phyloP scores from a whole-genome alignment of 2,888 invertebrate genomes.

The Molorchus minor region DNA sequence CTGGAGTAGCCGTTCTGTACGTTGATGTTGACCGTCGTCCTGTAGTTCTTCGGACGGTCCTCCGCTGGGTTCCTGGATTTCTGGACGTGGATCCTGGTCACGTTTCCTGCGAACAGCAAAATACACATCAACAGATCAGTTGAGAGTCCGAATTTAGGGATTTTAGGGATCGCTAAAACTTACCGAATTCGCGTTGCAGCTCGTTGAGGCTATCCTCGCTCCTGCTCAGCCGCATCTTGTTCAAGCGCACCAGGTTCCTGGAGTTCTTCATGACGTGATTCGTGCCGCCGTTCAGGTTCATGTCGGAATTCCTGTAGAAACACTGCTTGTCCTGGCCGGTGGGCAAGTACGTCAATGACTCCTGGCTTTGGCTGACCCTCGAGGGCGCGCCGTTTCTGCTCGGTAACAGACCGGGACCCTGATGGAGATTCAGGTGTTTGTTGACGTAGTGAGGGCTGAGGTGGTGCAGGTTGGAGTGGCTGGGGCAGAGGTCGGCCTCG shows the following conservation, averaged over 20 bases:
- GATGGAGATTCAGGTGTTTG: conserved; percentile 50
- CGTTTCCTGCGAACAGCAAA: conserved; percentile 16
- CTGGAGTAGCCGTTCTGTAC: conserved; percentile 28
- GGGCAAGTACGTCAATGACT: conserved; percentile 32
- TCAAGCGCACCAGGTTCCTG: conserved; percentile 49
- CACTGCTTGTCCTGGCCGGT: conserved; percentile 25
- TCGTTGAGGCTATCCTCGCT: conserved; percentile 59
- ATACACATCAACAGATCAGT: too few relatives aligned
- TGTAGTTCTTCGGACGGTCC: conserved; percentile 20
- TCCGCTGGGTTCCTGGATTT: conserved; percentile 31
- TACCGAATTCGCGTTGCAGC: conserved; percentile 47
- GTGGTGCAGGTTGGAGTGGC: conserved; percentile 54
- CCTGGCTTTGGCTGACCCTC: conserved; percentile 45
- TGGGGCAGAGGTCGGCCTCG: conserved; percentile 51
- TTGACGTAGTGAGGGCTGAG: conserved; percentile 52
- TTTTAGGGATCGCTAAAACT: too few relatives aligned
- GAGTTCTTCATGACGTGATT: conserved; percentile 47
- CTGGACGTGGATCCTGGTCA: conserved; percentile 31
- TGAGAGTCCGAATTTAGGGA: too few relatives aligned
- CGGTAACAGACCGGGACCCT: conserved; percentile 28
- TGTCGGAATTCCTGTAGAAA: conserved; percentile 40
- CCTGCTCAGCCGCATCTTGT: conserved; percentile 54
- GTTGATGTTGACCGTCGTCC: conserved; percentile 29
- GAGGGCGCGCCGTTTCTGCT: not conserved
- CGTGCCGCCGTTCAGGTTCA: conserved; percentile 31